These are phyloP conservation scores for Capitulum mitella DNA, from an alignment of 2,888 invertebrate genomes.

Conservation along the genomic window DNA sequence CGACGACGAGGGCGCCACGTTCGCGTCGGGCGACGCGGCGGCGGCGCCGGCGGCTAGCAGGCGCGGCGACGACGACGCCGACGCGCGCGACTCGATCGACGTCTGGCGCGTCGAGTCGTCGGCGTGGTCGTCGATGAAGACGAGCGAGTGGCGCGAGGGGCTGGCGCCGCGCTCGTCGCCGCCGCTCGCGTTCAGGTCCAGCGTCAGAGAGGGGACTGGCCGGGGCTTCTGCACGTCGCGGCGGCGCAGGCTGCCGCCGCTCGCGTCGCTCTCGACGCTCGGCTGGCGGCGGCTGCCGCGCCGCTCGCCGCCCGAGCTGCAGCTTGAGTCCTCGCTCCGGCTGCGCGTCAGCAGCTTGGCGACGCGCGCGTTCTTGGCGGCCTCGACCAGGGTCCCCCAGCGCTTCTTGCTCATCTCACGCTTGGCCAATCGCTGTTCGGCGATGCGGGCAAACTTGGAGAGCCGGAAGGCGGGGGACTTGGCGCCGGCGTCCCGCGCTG, in stretches of 20 bases:
- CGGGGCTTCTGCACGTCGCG: slow-evolving; percentile 18
- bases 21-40: not conserved
- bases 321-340: slow-evolving; percentile 34
- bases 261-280: slow-evolving; percentile 16
- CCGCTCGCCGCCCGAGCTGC: slow-evolving; percentile 33
- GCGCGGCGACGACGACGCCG: slow-evolving; percentile 13
- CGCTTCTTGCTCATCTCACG: slow-evolving; percentile 35
- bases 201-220: slow-evolving; percentile 27
- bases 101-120: slow-evolving; percentile 28
- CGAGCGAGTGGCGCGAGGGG: not conserved
- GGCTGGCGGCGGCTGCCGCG: slow-evolving; percentile 31
- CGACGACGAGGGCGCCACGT: not conserved
- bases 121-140: slow-evolving; percentile 26
- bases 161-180: not conserved
- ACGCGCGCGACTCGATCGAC: slow-evolving; percentile 28
- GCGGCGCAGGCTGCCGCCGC: slow-evolving; percentile 16
- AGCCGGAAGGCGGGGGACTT: slow-evolving; percentile 35
- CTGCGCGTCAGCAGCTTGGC: slow-evolving; percentile 35
- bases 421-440: slow-evolving; percentile 34
- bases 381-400: slow-evolving; percentile 36
- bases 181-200: slow-evolving; percentile 11
- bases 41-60: slow-evolving; percentile 3
- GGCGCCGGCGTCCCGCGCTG: slow-evolving; percentile 31
- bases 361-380: slow-evolving; percentile 35
- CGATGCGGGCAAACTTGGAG: slow-evolving; percentile 34